These are phyloP conservation scores for Chironomus tentans DNA, from an alignment of 2,888 invertebrate species.

Conservation along the genomic window DNA sequence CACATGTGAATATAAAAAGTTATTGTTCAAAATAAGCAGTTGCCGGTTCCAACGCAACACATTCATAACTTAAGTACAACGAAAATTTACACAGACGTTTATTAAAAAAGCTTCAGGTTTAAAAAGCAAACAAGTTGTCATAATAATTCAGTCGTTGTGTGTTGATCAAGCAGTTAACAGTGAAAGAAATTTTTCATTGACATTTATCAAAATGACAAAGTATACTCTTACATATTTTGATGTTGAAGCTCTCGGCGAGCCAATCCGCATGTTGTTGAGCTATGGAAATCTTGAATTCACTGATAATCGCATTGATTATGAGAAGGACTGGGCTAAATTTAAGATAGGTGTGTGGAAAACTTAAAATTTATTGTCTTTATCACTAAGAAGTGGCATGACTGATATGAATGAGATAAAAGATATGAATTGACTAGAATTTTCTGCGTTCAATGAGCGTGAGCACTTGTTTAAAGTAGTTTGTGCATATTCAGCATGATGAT, in stretches of 20 bases:
- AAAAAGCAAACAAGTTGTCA: no score
- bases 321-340: constrained; percentile 29
- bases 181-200: no score
- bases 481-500: no score
- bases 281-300: constrained; percentile 53
- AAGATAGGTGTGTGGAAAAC: background rate
- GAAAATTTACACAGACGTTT: no score
- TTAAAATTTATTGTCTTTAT: background rate
- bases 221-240: constrained; percentile 52
- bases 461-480: background rate
- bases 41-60: no score
- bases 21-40: no score
- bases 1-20: no score
- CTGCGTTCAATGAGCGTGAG: background rate
- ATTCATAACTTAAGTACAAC: no score
- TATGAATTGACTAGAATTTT: background rate
- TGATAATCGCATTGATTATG: constrained; percentile 45
- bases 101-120: no score
- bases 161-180: no score
- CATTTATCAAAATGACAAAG: constrained; percentile 35
- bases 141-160: no score
- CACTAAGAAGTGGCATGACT: no score
- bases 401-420: background rate
- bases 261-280: constrained; percentile 50
- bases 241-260: constrained; percentile 51